These are phyloP conservation scores for Diarsia mendica DNA, from an alignment of 2,888 invertebrate genomes.

Conservation along the genomic window DNA sequence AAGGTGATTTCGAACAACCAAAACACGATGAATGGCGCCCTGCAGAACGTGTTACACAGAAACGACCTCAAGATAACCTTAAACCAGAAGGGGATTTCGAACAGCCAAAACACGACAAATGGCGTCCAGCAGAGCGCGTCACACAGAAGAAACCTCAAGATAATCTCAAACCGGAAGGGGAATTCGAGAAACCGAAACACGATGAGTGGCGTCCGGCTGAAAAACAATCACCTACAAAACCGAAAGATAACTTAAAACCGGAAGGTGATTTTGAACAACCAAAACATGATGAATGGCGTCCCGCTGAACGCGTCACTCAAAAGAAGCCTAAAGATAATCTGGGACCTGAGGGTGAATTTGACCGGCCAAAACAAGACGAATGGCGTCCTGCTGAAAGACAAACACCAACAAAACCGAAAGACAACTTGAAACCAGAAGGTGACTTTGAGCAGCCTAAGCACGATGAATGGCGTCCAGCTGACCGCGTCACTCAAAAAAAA, in stretches of 20 bases:
- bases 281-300: constrained; percentile 75
- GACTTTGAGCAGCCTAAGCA: constrained; percentile 77
- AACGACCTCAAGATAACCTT: constrained; percentile 87
- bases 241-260: constrained; percentile 84
- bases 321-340: constrained; percentile 70
- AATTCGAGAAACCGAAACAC: constrained; percentile 81
- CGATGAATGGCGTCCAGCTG: no score
- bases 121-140: constrained; percentile 76
- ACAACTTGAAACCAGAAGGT: constrained; percentile 90
- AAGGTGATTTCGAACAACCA: constrained; percentile 73
- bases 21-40: constrained; percentile 83
- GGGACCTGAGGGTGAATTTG: constrained; percentile 78
- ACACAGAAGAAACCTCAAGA: constrained; percentile 70
- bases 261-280: constrained; percentile 80
- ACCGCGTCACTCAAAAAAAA: no score
- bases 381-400: constrained; percentile 84
- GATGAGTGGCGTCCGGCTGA: constrained; percentile 77
- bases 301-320: constrained; percentile 73
- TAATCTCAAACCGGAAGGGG: constrained; percentile 85
- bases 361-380: constrained; percentile 66
- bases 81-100: constrained; percentile 77
- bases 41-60: constrained; percentile 81
- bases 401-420: constrained; percentile 82
- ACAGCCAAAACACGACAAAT: constrained; percentile 77
- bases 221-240: constrained; percentile 57